These are phyloP conservation scores for Schizotus pectinicornis DNA, from an alignment of 2,888 invertebrate genomes.

Conservation along the genomic window DNA sequence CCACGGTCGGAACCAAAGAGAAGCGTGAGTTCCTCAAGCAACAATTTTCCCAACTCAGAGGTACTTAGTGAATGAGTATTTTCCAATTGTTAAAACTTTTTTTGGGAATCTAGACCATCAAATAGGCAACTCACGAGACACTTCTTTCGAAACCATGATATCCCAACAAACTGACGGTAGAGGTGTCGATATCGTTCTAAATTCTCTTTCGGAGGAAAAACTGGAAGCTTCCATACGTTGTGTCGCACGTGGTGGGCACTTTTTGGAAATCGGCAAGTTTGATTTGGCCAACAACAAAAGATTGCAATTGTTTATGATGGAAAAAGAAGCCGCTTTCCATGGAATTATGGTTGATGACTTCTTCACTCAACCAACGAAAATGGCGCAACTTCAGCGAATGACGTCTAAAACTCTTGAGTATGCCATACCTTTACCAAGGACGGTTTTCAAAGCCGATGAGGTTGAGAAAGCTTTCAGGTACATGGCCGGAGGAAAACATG, in stretches of 20 bases:
- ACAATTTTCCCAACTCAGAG: slow-evolving; percentile 56
- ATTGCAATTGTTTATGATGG: slow-evolving; percentile 67
- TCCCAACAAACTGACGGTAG: slow-evolving; percentile 78
- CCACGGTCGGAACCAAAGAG: slow-evolving; percentile 72
- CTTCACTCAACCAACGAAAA: background rate
- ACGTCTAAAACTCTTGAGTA: slow-evolving; percentile 58
- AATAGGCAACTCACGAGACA: slow-evolving; percentile 77
- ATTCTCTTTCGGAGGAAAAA: slow-evolving; percentile 91
- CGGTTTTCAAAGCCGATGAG: slow-evolving; percentile 69
- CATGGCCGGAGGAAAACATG: slow-evolving; percentile 76
- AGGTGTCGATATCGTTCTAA: slow-evolving; percentile 67
- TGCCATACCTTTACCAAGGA: slow-evolving; percentile 71
- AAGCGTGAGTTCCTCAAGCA: slow-evolving; percentile 69
- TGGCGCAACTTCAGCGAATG: background rate
- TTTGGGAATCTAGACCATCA: slow-evolving; percentile 18
- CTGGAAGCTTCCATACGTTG: slow-evolving; percentile 72
- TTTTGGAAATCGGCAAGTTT: slow-evolving; percentile 85
- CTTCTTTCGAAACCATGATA: slow-evolving; percentile 87
- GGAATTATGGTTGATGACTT: slow-evolving; percentile 74
- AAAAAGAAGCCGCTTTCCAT: slow-evolving; percentile 77
- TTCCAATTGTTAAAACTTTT: background rate
- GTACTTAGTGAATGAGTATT: background rate
- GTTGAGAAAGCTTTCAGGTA: slow-evolving; percentile 75
- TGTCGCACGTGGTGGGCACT: slow-evolving; percentile 66
- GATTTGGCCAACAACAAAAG: slow-evolving; percentile 73